Base-by-base conservation (phyloP, 2,113 vertebrate species). In the Sisor rabdophorus region DNA sequence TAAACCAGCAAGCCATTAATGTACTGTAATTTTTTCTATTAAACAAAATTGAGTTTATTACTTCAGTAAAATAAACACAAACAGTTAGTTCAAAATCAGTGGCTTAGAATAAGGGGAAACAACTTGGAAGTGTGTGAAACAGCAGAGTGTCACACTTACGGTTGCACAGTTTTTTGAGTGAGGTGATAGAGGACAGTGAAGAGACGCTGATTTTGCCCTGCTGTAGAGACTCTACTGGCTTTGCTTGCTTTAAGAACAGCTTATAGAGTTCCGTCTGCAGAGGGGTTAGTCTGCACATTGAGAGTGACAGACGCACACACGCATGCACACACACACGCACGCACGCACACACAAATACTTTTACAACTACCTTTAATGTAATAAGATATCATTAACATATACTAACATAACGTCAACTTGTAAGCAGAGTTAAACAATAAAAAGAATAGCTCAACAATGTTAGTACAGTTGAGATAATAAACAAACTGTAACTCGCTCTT, bases 101-200 rank as follows among this genome's bases (percentile, higher is more conserved):
- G 40, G 40, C 9, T 44, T 44, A 47, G n/a, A 0, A 22, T n/a
- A 40, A 4, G 9, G 28, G 19, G 44, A 67, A 17, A 36, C 40
- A 22, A 17, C 10, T n/a, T n/a, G n/a, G n/a, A n/a, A n/a, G n/a
- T n/a, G n/a, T n/a, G n/a, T 11, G 30, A 47, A n/a, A 11, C 63
- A 71, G 60, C 6, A 22, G 19, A 56, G 47, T 30, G 12, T 40
- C 47, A 13, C 71, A 94, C 96, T 95, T 85, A 99, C 96, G 97
- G 84, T 98, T 99, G 81, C 97, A 99, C 11, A 99, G 95, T 82
- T 99, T 98, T 88, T 98, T 99, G 50, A 99, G 86, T 0, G 94
- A 95, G 0, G 97, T 98, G 88, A 99, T 99, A 59, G 96, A 98
- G 48, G 97, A 98, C 63, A 99, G 92, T 47, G 96, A 98, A 2